Percentiles rank a stretch among this genome's conserved stretches.
Evolutionary conservation across 1,140 invertebrate genomes (phyloP).

Genomic region (Anoplolepis gracilipes): DNA sequence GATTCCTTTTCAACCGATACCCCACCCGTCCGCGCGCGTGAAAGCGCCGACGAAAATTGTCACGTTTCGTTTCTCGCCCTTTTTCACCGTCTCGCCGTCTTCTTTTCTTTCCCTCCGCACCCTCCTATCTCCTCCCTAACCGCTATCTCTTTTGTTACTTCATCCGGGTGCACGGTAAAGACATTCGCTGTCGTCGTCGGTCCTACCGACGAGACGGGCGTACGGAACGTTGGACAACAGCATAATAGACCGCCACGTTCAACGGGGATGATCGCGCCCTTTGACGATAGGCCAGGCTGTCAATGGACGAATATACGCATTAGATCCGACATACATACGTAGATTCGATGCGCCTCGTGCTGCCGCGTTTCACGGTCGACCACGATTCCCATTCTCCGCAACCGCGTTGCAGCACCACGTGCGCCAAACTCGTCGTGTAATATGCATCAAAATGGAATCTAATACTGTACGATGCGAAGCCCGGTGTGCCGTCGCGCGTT

Average conservation of each 20-base stretch:
- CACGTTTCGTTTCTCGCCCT: slow-evolving; percentile 22
- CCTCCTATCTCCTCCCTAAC: no score
- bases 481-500: background rate
- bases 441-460: slow-evolving; percentile 48
- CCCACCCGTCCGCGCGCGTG: slow-evolving; percentile 7
- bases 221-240: slow-evolving; percentile 20
- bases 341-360: slow-evolving; percentile 16
- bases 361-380: slow-evolving; percentile 37
- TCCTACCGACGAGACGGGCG: background rate
- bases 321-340: slow-evolving; percentile 14
- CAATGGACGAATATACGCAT: slow-evolving; percentile 39
- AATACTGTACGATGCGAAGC: slow-evolving; percentile 5
- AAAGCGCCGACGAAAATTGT: slow-evolving; percentile 54
- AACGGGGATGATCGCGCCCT: slow-evolving; percentile 48
- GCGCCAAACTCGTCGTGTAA: slow-evolving; percentile 36
- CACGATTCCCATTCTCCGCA: slow-evolving; percentile 47
- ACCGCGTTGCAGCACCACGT: slow-evolving; percentile 32
- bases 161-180: slow-evolving; percentile 42
- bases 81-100: background rate
- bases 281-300: slow-evolving; percentile 33
- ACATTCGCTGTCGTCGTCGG: slow-evolving; percentile 37
- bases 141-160: slow-evolving; percentile 49
- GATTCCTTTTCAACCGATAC: slow-evolving; percentile 54
- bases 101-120: background rate
- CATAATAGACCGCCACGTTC: slow-evolving; percentile 52